These are phyloP conservation scores for Catagonus wagneri DNA, from an alignment of 2,113 vertebrate genomes.

Conservation along the genomic window DNA sequence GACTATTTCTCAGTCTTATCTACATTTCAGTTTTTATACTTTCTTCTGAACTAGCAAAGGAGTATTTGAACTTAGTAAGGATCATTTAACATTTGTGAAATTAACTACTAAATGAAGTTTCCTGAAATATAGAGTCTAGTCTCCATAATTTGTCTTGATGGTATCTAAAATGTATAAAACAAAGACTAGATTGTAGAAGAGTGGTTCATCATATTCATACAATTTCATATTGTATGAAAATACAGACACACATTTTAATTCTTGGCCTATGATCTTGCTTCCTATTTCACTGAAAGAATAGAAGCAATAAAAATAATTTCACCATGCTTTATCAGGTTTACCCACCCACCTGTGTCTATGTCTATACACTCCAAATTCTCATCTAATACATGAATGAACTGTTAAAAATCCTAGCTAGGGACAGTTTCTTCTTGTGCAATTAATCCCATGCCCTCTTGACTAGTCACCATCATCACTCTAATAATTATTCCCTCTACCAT, in stretches of 20 bases:
- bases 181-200: background rate
- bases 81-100: background rate
- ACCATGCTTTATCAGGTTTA: background rate
- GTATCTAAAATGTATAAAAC: background rate
- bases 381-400: background rate
- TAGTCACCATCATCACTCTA: background rate
- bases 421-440: background rate
- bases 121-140: background rate
- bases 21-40: background rate
- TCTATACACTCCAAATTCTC: background rate
- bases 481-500: background rate
- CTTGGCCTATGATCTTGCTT: background rate
- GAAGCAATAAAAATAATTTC: background rate
- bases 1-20: background rate
- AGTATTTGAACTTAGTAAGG: background rate
- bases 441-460: background rate
- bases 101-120: conserved; percentile 53
- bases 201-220: background rate
- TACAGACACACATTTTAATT: background rate
- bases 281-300: background rate
- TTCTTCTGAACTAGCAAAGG: background rate
- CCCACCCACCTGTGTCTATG: no score
- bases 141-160: background rate
- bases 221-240: background rate
- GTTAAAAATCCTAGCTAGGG: background rate